A percentile compares a stretch with the other conserved stretches of the same genome.
Evolutionary conservation across 2,113 vertebrate genomes (phyloP).

Genomic region (Oceanodroma tethys): DNA sequence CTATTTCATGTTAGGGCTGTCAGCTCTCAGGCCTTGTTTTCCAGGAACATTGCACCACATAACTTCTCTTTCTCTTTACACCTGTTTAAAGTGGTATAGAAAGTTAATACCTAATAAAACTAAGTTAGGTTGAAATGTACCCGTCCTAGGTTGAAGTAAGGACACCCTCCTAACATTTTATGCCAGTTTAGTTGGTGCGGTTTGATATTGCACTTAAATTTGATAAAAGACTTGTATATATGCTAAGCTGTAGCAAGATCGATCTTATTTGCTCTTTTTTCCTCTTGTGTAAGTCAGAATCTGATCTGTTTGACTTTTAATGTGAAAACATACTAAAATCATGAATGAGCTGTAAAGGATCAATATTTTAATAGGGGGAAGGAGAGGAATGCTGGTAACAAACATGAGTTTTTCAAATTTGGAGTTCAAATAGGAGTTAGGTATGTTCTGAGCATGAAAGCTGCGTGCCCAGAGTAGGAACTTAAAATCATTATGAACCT

Average conservation of each 20-base stretch:
- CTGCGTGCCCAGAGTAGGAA: background rate
- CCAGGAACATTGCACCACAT: background rate
- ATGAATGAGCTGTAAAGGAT: background rate
- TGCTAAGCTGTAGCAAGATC: background rate
- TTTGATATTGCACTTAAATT: background rate
- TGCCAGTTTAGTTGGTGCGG: background rate
- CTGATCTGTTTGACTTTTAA: background rate
- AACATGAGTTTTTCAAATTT: background rate
- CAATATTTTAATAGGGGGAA: background rate
- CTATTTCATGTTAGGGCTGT: background rate
- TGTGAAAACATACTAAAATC: background rate
- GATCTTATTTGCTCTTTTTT: background rate
- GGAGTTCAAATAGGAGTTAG: background rate
- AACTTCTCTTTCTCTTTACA: background rate
- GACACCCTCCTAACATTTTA: background rate
- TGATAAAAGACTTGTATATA: background rate
- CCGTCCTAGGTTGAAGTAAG: background rate
- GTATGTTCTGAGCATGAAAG: background rate
- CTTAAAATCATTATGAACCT: background rate
- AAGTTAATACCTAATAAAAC: background rate
- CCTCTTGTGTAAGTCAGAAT: background rate
- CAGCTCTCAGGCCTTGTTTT: background rate
- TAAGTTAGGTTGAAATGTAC: background rate
- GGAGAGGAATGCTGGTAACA: background rate
- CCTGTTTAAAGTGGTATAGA: background rate